Evolutionary conservation across 2,888 invertebrate species (phyloP).

Genomic region (Trichopoda pennipes): DNA sequence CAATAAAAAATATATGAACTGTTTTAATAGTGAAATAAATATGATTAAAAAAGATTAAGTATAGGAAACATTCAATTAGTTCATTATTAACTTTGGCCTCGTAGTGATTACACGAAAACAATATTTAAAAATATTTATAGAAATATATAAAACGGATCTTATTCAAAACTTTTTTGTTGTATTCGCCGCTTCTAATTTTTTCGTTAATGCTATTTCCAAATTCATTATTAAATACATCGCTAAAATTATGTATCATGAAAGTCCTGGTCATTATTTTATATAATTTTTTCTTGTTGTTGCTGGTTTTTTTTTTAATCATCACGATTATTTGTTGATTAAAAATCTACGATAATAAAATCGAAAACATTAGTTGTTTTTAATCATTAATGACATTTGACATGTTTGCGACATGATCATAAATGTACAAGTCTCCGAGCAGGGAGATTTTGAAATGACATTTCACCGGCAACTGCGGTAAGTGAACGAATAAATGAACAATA

Average conservation of each 20-base stretch:
- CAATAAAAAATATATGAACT: conserved; percentile 54
- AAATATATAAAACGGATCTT: conserved; percentile 57
- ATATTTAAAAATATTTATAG: not conserved
- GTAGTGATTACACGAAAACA: conserved; percentile 9
- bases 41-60: conserved; percentile 27
- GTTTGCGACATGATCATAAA: conserved; percentile 60
- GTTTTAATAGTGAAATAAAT: conserved; percentile 15
- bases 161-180: conserved; percentile 20
- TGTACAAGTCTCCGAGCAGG: conserved; percentile 44
- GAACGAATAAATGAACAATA: conserved; percentile 39
- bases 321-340: conserved; percentile 70
- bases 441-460: conserved; percentile 45
- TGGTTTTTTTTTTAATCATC: conserved; percentile 57
- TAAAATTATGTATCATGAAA: conserved; percentile 53
- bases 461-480: conserved; percentile 32
- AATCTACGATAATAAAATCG: conserved; percentile 70
- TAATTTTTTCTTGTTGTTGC: conserved; percentile 14
- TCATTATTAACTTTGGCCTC: conserved; percentile 67
- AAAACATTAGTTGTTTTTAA: conserved; percentile 68
- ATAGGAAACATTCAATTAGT: conserved; percentile 69
- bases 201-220: conserved; percentile 35
- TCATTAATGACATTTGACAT: conserved; percentile 69
- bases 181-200: conserved; percentile 5
- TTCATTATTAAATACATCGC: conserved; percentile 44
- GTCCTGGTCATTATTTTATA: conserved; percentile 41